phyloP scores from a whole-genome alignment of 2,888 invertebrate genomes.

The Mantis religiosa region DNA sequence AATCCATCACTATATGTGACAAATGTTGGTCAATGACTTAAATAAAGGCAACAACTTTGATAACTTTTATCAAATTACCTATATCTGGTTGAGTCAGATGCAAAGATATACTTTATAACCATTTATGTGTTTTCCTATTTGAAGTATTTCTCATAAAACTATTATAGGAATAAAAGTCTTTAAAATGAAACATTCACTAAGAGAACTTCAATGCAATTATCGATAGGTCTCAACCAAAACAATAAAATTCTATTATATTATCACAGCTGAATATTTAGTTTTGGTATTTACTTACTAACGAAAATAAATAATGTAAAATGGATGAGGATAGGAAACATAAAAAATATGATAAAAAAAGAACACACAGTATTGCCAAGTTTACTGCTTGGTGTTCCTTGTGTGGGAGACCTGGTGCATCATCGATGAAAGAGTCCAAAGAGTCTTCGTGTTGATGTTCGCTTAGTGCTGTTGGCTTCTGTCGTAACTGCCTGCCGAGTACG shows the following conservation, averaged over 20 bases:
- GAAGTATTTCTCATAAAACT: not conserved
- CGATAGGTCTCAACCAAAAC: not conserved
- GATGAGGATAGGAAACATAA: slow-evolving; percentile 2
- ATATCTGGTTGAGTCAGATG: not conserved
- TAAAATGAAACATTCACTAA: not conserved
- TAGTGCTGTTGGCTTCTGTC: slow-evolving; percentile 35
- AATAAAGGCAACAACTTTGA: not conserved
- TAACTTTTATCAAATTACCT: not conserved
- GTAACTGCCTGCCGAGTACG: slow-evolving; percentile 12
- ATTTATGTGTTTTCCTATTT: not conserved
- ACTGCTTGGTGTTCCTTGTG: not conserved
- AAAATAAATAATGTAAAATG: slow-evolving; percentile 12
- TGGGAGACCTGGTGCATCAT: slow-evolving; percentile 35
- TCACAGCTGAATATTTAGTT: not conserved
- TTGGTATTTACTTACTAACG: not conserved
- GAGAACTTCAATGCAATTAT: not conserved
- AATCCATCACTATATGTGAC: not conserved
- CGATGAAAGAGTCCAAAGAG: slow-evolving; percentile 52
- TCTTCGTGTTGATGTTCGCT: slow-evolving; percentile 44
- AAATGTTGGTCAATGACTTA: not conserved
- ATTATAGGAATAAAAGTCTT: not conserved
- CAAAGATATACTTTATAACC: not conserved
- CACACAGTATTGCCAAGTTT: not conserved
- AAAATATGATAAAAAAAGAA: not conserved
- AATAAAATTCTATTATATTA: not conserved